Base-by-base conservation (phyloP, 2,888 invertebrate genomes). In the Apodemia mormo region DNA sequence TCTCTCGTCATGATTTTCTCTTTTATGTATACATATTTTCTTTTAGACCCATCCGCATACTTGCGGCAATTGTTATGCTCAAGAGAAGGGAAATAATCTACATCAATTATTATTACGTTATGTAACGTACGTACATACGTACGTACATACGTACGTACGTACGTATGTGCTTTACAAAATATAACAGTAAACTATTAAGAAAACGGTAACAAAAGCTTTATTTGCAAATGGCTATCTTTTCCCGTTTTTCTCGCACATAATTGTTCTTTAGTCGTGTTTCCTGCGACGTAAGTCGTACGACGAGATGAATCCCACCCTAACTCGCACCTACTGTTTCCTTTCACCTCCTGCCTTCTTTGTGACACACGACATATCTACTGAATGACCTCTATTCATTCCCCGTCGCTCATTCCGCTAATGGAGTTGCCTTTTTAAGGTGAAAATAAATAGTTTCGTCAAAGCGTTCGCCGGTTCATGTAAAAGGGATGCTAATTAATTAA, bases 321-420 rank as follows among this genome's bases (percentile, higher is more conserved):
- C 72, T 72, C 69, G 73, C 73, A 71, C 75, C 73, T 74, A 71
- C 76, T 76, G 76, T 79, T 79, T 75, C 78, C 78, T 80, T 78
- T 78, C 77, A 77, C 78, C 77, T 76, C 78, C 77, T 76, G 75
- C 75, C 78, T 81, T 78, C 80, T 83, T 78, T 80, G 85, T 83
- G 85, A 85, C 86, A 84, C 84, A 80, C 84, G 84, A 84, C 85
- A 82, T 85, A 83, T 83, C 76, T 64, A 33, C 76, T 86, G 87
- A 90, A 90, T 89, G 87, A 86, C 86, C 87, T 84, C 83, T 82
- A 87, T 90, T 90, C 90, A 88, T 83, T 80, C 80, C 80, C 79
- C 81, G 81, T 79, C 82, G 83, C 82, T 90, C 92, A 90, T 90
- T 90, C 85, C 82, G 77, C 89, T 92, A 92, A 92, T 92, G 92